Conservation (phyloP, 2,888 invertebrate species). For the Chymomyza amoena region DNA sequence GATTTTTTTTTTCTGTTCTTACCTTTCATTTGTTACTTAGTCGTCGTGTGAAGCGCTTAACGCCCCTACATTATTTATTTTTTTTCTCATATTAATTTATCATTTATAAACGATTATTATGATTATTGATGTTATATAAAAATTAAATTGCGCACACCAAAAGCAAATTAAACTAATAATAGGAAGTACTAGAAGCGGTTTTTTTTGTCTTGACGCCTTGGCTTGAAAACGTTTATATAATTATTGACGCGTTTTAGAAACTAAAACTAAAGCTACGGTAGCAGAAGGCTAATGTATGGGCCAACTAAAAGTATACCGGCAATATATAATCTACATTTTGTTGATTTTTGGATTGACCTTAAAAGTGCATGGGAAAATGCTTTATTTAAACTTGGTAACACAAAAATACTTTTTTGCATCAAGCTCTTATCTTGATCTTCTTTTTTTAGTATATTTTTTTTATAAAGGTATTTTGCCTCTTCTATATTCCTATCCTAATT, state of each 20-base stretch:
- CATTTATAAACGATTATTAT: slow-evolving; percentile 66
- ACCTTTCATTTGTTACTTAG: slow-evolving; percentile 41
- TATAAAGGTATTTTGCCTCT: too few species aligned
- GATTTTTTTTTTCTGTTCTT: slow-evolving; percentile 35
- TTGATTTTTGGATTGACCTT: too few species aligned
- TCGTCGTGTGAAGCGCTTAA: slow-evolving; percentile 21
- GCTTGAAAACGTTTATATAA: background rate
- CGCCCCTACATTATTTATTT: slow-evolving; percentile 59
- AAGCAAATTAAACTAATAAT: slow-evolving; percentile 67
- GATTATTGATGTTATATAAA: slow-evolving; percentile 47
- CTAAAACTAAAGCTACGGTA: background rate
- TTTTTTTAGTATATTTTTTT: too few species aligned
- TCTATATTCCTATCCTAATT: too few species aligned
- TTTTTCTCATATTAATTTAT: slow-evolving; percentile 69
- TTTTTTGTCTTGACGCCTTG: background rate
- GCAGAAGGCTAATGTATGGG: background rate
- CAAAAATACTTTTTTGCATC: too few species aligned
- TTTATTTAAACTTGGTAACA: too few species aligned
- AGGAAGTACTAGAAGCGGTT: slow-evolving; percentile 45
- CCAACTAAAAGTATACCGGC: background rate
- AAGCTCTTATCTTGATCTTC: too few species aligned
- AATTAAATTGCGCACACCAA: slow-evolving; percentile 67
- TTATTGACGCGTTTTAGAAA: background rate
- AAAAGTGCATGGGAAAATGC: too few species aligned
- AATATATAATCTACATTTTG: too few species aligned